phyloP scores from a whole-genome alignment of 53 echinoderm and acorn worm species.

The Henricia sp. region DNA sequence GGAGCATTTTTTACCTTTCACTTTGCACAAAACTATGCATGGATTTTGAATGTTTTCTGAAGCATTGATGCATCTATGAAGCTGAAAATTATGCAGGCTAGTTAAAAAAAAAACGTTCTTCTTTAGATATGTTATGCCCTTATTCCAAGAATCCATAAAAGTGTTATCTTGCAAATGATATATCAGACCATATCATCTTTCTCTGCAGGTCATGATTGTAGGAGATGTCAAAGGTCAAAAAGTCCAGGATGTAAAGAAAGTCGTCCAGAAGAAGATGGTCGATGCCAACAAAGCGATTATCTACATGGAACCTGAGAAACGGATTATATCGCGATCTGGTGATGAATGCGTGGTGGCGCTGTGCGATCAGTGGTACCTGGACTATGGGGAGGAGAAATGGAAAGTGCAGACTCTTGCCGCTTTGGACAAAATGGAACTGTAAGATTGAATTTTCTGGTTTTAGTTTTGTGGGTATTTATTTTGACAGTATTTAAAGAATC shows the following conservation, averaged over 20 bases:
- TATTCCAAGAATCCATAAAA: too few species aligned
- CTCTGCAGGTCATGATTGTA: conserved; percentile 92
- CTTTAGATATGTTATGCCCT: too few species aligned
- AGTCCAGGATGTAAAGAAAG: conserved; percentile 96
- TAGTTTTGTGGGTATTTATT: neutral
- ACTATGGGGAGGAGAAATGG: conserved; percentile 90
- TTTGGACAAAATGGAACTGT: conserved; percentile 80
- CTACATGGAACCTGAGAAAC: conserved; percentile 94
- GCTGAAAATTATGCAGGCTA: too few species aligned
- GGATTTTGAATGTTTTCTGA: too few species aligned
- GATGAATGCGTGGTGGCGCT: conserved; percentile 99
- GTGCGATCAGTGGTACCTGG: conserved; percentile 97
- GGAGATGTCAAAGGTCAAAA: conserved; percentile 91
- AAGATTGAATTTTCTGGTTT: too few species aligned
- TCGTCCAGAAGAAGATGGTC: conserved; percentile 85
- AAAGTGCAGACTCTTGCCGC: conserved; percentile 70
- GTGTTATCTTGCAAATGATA: too few species aligned
- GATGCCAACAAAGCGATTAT: conserved; percentile 70
- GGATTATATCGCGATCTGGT: conserved; percentile 87
- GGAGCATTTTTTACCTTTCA: too few species aligned
- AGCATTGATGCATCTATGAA: too few species aligned
- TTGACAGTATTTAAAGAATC: too few species aligned
- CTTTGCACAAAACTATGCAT: too few species aligned
- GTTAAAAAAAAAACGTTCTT: too few species aligned
- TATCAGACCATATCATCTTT: too few species aligned